Conservation (phyloP, 2,113 vertebrate genomes). For the Oreochromis spilurus region DNA sequence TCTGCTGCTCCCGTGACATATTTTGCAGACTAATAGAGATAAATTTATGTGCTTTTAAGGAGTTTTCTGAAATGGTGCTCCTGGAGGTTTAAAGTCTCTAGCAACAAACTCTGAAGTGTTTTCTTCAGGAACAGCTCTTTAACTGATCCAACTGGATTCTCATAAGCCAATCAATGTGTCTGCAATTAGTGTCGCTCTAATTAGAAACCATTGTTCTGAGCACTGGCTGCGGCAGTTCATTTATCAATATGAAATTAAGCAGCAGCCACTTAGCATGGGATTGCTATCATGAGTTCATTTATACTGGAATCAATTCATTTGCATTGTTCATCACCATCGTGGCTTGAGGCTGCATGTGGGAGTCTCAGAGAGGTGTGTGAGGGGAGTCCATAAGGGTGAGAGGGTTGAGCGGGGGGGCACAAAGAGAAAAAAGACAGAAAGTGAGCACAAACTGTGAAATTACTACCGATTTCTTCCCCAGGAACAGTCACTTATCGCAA, state of each 20-base stretch:
- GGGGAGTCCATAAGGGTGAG: not conserved
- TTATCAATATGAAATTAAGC: slow-evolving; percentile 70
- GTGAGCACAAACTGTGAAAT: slow-evolving; percentile 46
- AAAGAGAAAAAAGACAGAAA: not conserved
- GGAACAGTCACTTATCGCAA: slow-evolving; percentile 53
- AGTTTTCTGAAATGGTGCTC: not conserved
- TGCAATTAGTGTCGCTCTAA: slow-evolving; percentile 58
- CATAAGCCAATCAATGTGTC: slow-evolving; percentile 49
- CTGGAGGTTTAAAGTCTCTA: not conserved
- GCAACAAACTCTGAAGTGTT: not conserved
- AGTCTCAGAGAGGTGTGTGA: not conserved
- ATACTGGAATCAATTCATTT: slow-evolving; percentile 61
- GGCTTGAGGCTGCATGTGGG: slow-evolving; percentile 4
- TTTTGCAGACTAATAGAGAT: not conserved
- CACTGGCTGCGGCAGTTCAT: slow-evolving; percentile 36
- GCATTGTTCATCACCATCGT: slow-evolving; percentile 10
- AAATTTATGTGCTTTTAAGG: not conserved
- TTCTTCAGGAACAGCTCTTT: not conserved
- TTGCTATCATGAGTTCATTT: slow-evolving; percentile 60
- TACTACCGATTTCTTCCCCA: slow-evolving; percentile 26
- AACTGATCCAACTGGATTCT: slow-evolving; percentile 7
- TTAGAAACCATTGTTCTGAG: slow-evolving; percentile 64
- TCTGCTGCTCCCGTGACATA: not conserved
- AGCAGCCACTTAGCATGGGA: slow-evolving; percentile 60
- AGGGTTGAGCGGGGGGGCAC: not conserved